Evolutionary conservation across 2,888 invertebrate species (phyloP).

Genomic region (Zele albiditarsus): DNA sequence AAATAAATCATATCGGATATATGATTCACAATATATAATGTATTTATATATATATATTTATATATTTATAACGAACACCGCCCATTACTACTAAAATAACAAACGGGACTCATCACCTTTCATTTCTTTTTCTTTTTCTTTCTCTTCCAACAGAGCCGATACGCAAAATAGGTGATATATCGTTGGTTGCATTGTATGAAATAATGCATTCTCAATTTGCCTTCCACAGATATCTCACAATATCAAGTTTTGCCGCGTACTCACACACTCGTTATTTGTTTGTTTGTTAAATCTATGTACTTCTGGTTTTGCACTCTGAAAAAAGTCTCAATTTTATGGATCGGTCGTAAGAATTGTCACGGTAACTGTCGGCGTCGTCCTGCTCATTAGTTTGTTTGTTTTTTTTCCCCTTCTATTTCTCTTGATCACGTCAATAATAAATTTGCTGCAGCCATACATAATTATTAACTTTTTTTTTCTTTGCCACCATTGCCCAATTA

Average conservation of each 20-base stretch:
- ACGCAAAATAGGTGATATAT: conserved; percentile 67
- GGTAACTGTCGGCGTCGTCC: conserved; percentile 48
- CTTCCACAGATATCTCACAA: conserved; percentile 43
- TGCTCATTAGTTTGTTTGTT: conserved; percentile 38
- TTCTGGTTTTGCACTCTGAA: conserved; percentile 42
- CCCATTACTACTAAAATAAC: conserved; percentile 72
- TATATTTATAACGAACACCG: conserved; percentile 73
- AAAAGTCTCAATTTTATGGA: conserved; percentile 46
- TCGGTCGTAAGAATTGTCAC: conserved; percentile 39
- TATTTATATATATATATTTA: conserved; percentile 63
- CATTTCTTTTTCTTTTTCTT: conserved; percentile 41
- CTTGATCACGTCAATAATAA: conserved; percentile 20
- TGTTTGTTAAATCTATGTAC: conserved; percentile 33
- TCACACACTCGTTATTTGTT: conserved; percentile 38
- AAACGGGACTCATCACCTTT: conserved; percentile 65
- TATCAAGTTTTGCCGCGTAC: conserved; percentile 22
- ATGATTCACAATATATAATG: conserved; percentile 66
- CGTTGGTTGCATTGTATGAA: conserved; percentile 65
- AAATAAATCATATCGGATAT: conserved; percentile 70
- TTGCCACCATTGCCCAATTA: conserved; percentile 14
- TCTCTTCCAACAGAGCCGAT: conserved; percentile 60
- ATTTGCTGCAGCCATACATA: conserved; percentile 20
- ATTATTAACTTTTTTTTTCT: conserved; percentile 30
- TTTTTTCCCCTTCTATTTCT: conserved; percentile 18
- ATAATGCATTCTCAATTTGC: conserved; percentile 51